phyloP scores from a whole-genome alignment of 92 coral and sea anemone genomes.

The Ricordea florida region DNA sequence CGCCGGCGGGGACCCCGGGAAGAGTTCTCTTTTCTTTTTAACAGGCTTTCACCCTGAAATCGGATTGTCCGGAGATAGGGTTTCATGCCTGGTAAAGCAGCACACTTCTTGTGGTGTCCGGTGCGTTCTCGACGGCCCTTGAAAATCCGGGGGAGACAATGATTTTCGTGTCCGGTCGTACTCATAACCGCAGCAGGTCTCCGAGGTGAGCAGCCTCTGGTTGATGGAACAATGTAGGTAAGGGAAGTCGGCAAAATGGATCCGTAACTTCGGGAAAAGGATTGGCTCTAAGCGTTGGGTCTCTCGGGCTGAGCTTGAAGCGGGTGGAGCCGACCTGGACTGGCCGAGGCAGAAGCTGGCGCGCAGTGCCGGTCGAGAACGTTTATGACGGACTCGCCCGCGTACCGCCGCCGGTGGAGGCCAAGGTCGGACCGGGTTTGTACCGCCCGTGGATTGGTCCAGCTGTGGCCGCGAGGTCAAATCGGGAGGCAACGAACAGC shows the following conservation, averaged over 20 bases:
- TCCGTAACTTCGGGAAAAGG: conserved; percentile 80
- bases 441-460: conserved; percentile 65
- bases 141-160: conserved; percentile 61
- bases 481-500: conserved; percentile 59
- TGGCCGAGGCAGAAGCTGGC: conserved; percentile 28
- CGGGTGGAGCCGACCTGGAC: conserved; percentile 56
- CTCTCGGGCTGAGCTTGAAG: conserved; percentile 70
- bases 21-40: conserved; percentile 39
- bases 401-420: neutral
- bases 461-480: conserved; percentile 65
- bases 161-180: conserved; percentile 53
- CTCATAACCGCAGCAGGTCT: conserved; percentile 85
- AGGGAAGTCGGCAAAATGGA: conserved; percentile 80
- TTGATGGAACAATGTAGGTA: conserved; percentile 70
- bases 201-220: conserved; percentile 84
- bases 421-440: conserved; percentile 61
- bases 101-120: conserved; percentile 50
- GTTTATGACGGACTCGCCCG: too few relatives aligned
- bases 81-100: conserved; percentile 37
- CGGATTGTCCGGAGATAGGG: conserved; percentile 40
- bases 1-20: conserved; percentile 38
- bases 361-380: neutral
- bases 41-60: conserved; percentile 17
- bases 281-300: conserved; percentile 66
- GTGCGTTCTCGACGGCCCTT: conserved; percentile 65